A percentile compares a stretch with the other conserved stretches of the same genome.
phyloP scores from a whole-genome alignment of 2,888 invertebrate genomes.

The Drosophila mimica region DNA sequence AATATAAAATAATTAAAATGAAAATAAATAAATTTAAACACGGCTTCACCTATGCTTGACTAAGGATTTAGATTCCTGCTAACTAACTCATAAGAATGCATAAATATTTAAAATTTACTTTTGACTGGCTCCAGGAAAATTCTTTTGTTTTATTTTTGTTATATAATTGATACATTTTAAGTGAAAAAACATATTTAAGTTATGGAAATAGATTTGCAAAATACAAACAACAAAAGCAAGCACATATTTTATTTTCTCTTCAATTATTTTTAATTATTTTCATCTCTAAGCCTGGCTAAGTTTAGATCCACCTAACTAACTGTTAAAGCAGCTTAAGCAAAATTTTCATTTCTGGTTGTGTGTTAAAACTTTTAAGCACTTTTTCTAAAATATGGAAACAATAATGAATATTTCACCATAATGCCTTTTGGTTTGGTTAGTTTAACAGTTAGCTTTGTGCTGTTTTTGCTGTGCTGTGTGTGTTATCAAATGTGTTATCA shows the following conservation, averaged over 20 bases:
- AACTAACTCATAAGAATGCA: background rate
- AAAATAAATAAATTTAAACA: background rate
- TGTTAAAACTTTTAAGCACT: background rate
- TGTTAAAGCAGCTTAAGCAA: background rate
- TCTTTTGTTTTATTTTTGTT: background rate
- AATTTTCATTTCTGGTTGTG: background rate
- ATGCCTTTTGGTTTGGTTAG: background rate
- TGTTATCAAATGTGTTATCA: conserved; percentile 8
- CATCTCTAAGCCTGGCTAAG: background rate
- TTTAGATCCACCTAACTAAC: background rate
- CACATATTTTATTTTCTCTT: background rate
- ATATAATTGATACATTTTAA: too few relatives aligned
- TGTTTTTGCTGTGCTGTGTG: too few relatives aligned
- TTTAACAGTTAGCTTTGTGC: background rate
- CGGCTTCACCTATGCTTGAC: background rate
- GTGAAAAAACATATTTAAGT: background rate
- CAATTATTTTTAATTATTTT: background rate
- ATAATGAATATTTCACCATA: background rate
- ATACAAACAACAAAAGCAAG: background rate
- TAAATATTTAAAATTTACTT: background rate
- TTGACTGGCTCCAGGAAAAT: background rate
- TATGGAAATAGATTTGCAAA: background rate
- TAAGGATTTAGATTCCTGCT: background rate
- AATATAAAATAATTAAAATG: background rate
- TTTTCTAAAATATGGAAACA: background rate